Evolutionary conservation across 2,888 invertebrate genomes (phyloP).

Genomic region (Torymus texanus): DNA sequence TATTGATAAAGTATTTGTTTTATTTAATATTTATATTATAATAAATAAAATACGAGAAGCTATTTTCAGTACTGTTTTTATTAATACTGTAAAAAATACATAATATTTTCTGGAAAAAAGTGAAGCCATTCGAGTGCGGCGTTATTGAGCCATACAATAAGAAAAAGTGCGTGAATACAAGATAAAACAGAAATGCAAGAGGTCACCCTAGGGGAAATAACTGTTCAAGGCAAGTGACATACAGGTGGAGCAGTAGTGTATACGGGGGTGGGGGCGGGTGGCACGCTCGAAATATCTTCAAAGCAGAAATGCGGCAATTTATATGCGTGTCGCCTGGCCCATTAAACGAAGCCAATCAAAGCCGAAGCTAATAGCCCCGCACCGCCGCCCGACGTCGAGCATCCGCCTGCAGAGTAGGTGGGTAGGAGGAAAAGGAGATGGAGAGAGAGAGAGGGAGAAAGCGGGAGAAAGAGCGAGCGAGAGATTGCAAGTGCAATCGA

Average conservation of each 20-base stretch:
- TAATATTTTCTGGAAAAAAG: not conserved
- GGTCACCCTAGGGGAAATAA: conserved; percentile 6
- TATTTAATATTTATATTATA: no score
- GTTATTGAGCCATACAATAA: no score
- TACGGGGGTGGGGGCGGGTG: conserved; percentile 41
- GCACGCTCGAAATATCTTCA: conserved; percentile 71
- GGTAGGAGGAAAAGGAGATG: not conserved
- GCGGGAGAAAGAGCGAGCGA: not conserved
- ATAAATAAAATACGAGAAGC: no score
- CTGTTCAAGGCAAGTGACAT: conserved; percentile 36
- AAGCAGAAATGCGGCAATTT: conserved; percentile 72
- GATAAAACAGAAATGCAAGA: not conserved
- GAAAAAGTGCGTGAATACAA: not conserved
- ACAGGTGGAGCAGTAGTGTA: conserved; percentile 25
- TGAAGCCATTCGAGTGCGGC: no score
- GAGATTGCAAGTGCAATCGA: not conserved
- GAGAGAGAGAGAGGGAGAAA: not conserved
- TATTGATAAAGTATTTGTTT: no score
- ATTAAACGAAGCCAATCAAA: conserved; percentile 74
- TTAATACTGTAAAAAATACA: no score
- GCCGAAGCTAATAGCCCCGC: conserved; percentile 71
- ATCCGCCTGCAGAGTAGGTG: conserved; percentile 58
- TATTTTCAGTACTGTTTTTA: no score
- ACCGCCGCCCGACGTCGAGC: conserved; percentile 37
- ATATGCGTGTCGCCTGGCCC: conserved; percentile 73